Evolutionary conservation across 2,797 vertebrate species (phyloP).

Genomic region (Typhlichthys eigenmanni): DNA sequence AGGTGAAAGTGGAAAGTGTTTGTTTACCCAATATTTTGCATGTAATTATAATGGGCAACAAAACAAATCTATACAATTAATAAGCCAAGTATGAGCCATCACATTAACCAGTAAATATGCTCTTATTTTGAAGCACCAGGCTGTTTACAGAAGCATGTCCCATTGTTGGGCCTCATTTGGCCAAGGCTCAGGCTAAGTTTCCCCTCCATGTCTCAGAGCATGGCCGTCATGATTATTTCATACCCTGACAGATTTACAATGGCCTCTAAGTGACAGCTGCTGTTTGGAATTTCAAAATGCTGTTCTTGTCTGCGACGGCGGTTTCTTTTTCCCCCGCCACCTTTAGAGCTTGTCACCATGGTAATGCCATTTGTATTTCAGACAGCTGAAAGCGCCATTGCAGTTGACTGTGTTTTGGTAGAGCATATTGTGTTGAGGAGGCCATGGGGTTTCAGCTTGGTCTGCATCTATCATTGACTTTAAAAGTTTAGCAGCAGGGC

Average conservation of each 20-base stretch:
- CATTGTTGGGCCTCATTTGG: constrained; percentile 47
- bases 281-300: constrained; percentile 25
- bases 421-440: constrained; percentile 13
- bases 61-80: too few species aligned
- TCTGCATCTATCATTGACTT: constrained; percentile 33
- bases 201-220: too few species aligned
- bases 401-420: constrained; percentile 27
- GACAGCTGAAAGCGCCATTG: constrained; percentile 27
- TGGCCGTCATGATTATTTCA: constrained; percentile 13
- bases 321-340: constrained; percentile 19
- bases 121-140: constrained; percentile 20
- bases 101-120: too few species aligned
- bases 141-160: constrained; percentile 20
- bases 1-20: too few species aligned
- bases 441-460: constrained; percentile 17
- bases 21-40: too few species aligned
- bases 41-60: too few species aligned
- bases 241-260: constrained; percentile 8
- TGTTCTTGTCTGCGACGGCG: neutral
- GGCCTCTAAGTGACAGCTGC: constrained; percentile 29
- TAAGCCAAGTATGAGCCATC: too few species aligned
- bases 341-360: constrained; percentile 41
- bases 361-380: constrained; percentile 38
- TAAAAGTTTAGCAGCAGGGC: constrained; percentile 22
- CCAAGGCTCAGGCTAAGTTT: constrained; percentile 21